Evolutionary conservation across 2,113 vertebrate species (phyloP).

Genomic region (Psephotus haematonotus): DNA sequence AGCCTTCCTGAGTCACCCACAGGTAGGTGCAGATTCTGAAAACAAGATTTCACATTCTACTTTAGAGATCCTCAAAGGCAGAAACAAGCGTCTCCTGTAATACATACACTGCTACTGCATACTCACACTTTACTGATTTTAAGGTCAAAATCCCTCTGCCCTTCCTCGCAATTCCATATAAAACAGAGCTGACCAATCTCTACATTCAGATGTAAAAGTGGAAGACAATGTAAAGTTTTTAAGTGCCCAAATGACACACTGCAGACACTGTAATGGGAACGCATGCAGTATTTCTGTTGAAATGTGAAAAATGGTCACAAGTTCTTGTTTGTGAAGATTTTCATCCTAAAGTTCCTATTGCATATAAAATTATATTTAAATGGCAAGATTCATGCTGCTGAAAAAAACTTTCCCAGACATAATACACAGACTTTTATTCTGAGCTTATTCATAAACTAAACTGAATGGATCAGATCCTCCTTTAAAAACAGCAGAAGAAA

Average conservation of each 20-base stretch:
- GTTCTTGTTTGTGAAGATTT: not conserved
- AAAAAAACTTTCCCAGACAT: not conserved
- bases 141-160: not conserved
- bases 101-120: not conserved
- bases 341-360: not conserved
- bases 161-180: not conserved
- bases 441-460: not conserved
- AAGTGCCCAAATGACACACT: not conserved
- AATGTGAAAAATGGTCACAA: not conserved
- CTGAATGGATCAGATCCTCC: not conserved
- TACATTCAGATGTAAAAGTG: not conserved
- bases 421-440: not conserved
- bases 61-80: not conserved
- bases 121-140: not conserved
- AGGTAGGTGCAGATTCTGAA: constrained; percentile 68
- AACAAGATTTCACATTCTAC: not conserved
- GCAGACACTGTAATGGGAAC: not conserved
- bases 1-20: constrained; percentile 85
- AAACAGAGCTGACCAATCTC: not conserved
- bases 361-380: not conserved
- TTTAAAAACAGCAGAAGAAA: not conserved
- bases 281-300: not conserved
- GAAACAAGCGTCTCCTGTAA: not conserved
- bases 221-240: not conserved
- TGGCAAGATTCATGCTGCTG: not conserved